Evolutionary conservation across 2,888 invertebrate genomes (phyloP).

Genomic region (Heliconius sara): DNA sequence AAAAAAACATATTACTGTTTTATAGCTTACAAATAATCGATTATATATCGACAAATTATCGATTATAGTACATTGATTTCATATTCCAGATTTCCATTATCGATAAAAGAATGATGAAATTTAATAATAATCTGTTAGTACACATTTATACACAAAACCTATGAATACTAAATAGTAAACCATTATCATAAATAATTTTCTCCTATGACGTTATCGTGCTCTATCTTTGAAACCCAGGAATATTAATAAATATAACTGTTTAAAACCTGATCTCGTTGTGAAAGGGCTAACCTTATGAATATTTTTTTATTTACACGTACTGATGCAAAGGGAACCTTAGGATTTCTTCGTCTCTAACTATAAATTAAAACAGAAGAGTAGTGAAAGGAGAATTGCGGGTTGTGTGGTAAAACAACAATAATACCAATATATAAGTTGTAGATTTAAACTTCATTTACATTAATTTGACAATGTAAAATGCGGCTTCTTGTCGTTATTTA

Average conservation of each 20-base stretch:
- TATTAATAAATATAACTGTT: not conserved
- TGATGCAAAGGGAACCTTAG: not conserved
- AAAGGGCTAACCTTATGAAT: not conserved
- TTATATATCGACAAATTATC: not conserved
- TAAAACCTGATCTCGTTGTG: not conserved
- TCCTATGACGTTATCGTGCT: not conserved
- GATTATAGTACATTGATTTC: not conserved
- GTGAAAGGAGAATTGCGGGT: too few relatives aligned
- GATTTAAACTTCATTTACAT: too few relatives aligned
- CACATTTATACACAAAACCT: not conserved
- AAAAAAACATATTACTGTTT: too few relatives aligned
- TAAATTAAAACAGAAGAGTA: not conserved
- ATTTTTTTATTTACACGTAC: not conserved
- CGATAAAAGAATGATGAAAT: not conserved
- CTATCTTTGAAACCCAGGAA: slow-evolving; percentile 2
- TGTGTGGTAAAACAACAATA: too few relatives aligned
- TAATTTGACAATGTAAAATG: too few relatives aligned
- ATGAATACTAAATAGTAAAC: slow-evolving; percentile 1
- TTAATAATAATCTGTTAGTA: not conserved
- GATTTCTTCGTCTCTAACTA: not conserved
- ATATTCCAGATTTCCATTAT: slow-evolving; percentile 1
- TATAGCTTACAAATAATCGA: not conserved
- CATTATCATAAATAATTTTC: not conserved
- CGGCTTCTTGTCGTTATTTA: too few relatives aligned
- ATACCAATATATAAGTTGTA: too few relatives aligned